These are phyloP conservation scores for Synodontis membranacea DNA, from an alignment of 2,113 vertebrate genomes.

Conservation along the genomic window DNA sequence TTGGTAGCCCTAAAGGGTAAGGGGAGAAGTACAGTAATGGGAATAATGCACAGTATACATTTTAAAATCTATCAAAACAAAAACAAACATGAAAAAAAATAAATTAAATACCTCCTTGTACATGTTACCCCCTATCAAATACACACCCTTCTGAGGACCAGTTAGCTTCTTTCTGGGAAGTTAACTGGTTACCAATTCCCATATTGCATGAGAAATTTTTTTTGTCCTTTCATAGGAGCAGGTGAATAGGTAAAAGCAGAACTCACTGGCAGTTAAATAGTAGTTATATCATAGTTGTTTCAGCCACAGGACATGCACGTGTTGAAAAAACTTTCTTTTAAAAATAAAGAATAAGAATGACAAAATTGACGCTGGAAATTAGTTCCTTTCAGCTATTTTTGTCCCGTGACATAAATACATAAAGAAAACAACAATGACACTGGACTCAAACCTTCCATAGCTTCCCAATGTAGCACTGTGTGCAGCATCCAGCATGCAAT, in stretches of 20 bases:
- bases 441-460: not conserved
- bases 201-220: not conserved
- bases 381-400: not conserved
- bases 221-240: not conserved
- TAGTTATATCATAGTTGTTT: not conserved
- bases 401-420: not conserved
- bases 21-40: not conserved
- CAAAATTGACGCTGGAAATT: not conserved
- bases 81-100: not conserved
- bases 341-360: too few species aligned
- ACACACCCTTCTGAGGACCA: not conserved
- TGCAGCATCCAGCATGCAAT: constrained; percentile 50
- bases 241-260: not conserved
- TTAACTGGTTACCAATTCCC: not conserved
- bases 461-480: not conserved
- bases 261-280: not conserved
- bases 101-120: not conserved
- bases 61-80: not conserved
- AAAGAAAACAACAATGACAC: not conserved
- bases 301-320: not conserved
- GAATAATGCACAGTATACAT: not conserved
- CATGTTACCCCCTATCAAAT: not conserved
- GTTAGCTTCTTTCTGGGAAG: not conserved
- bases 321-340: too few species aligned
- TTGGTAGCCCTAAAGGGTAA: not conserved